Percentiles rank a stretch among this genome's conserved stretches.
Conservation (phyloP, 1,140 invertebrate genomes). For the Oryzaephilus surinamensis region DNA sequence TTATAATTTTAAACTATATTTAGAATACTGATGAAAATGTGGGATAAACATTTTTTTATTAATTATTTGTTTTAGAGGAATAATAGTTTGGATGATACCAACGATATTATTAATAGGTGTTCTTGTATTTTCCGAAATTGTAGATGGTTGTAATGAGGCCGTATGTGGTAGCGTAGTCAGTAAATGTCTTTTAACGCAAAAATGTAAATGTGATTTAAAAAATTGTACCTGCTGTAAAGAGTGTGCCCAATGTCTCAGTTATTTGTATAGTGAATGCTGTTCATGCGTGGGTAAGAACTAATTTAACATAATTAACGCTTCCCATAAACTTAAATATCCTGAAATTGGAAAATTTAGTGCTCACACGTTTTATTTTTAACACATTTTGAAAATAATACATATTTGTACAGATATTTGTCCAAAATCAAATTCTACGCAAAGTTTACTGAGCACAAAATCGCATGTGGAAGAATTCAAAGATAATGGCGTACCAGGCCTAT, state of each 20-base stretch:
- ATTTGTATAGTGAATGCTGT: constrained; percentile 87
- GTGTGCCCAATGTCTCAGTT: constrained; percentile 79
- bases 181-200: constrained; percentile 91
- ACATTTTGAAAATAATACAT: constrained; percentile 1
- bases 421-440: constrained; percentile 62
- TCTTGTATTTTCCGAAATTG: no score
- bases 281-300: constrained; percentile 78
- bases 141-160: constrained; percentile 71
- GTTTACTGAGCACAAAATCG: constrained; percentile 61
- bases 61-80: no score
- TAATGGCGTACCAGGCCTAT: constrained; percentile 71
- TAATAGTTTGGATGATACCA: no score
- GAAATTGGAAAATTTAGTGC: neutral
- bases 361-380: constrained; percentile 2
- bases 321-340: neutral
- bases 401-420: constrained; percentile 70
- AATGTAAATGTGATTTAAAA: constrained; percentile 85
- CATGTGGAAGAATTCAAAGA: constrained; percentile 78
- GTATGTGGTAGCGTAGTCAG: constrained; percentile 89
- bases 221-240: constrained; percentile 88
- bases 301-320: constrained; percentile 5
- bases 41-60: neutral
- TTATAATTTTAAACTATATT: no score
- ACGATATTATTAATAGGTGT: no score
- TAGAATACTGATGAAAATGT: no score